Conservation (phyloP, 2,797 vertebrate genomes). For the Apogon hyalosoma region DNA sequence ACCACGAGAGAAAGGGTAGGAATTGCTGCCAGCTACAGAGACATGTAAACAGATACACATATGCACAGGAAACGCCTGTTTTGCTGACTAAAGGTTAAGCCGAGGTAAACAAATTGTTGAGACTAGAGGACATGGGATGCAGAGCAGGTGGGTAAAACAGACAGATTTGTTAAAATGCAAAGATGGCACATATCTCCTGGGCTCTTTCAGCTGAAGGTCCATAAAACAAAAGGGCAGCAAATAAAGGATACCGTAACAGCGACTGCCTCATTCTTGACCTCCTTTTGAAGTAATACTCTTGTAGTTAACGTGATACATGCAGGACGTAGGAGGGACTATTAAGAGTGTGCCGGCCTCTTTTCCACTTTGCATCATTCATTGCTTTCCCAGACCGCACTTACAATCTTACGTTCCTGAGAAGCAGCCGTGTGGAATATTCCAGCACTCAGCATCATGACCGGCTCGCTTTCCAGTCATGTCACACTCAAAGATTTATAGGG, state of each 20-base stretch:
- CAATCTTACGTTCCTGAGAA: constrained; percentile 16
- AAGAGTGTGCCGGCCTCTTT: constrained; percentile 54
- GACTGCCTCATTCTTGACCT: constrained; percentile 47
- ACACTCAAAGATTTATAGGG: constrained; percentile 66
- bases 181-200: constrained; percentile 37
- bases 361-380: constrained; percentile 71
- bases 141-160: not conserved
- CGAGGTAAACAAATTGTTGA: constrained; percentile 49
- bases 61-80: constrained; percentile 57
- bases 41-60: constrained; percentile 20
- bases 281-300: constrained; percentile 54
- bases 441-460: constrained; percentile 64
- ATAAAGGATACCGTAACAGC: constrained; percentile 19
- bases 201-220: constrained; percentile 37
- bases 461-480: constrained; percentile 59
- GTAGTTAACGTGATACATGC: constrained; percentile 49
- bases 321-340: constrained; percentile 34
- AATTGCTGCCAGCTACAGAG: constrained; percentile 56
- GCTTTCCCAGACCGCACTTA: not conserved
- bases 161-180: constrained; percentile 20
- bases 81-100: constrained; percentile 60
- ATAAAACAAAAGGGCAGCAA: constrained; percentile 11
- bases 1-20: constrained; percentile 34
- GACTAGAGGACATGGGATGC: constrained; percentile 8
- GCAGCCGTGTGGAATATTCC: constrained; percentile 46